Base-by-base conservation (phyloP, 2,888 invertebrate species). In the Augiades crinisus region DNA sequence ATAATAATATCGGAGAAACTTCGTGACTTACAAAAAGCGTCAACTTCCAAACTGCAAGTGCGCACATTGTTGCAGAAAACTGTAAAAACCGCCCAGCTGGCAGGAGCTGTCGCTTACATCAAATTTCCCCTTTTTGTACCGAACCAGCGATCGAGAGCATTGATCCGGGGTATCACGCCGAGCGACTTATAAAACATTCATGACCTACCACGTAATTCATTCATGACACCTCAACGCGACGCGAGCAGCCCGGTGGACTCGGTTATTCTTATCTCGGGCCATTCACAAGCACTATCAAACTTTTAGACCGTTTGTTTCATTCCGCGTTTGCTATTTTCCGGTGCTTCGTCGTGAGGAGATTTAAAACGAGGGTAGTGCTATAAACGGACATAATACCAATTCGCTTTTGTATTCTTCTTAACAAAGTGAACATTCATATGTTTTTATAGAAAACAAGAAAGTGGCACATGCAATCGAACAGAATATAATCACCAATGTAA, bases 151-250 rank as follows among this genome's bases (percentile, higher is more conserved):
- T 56, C 56, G 56, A 54, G 45, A 45, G 45, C 60, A 78, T 76
- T 73, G 73, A 72, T 69, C 70, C 67, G 62, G 51, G 65, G 69
- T 67, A 73, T 77, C 71, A 75, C 67, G 66, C 70, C 65, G 60
- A 60, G 62, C 66, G 68, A 65, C 78, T 77, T 75, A 84, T 87
- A 80, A 83, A 87, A 84, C 72, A 87, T 87, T 87, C 84, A 87
- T 79, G 76, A 68, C 63, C 66, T 62, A 58, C 59, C 60, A 64
- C 69, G 72, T 83, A 82, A 84, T 72, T 81, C 80, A 86, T 86
- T 86, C 82, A 86, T 78, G 78, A 70, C 70, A 67, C 68, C 67
- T 71, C 70, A 65, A 66, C 64, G 62, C 67, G 66, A 58, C 58
- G 53, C 56, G 59, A 60, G 58, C 61, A 63, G 58, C 63, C 56